Percentiles rank a stretch among this genome's conserved stretches.
Evolutionary conservation across 1,140 invertebrate genomes (phyloP).

Genomic region (Drosophila arizonae): DNA sequence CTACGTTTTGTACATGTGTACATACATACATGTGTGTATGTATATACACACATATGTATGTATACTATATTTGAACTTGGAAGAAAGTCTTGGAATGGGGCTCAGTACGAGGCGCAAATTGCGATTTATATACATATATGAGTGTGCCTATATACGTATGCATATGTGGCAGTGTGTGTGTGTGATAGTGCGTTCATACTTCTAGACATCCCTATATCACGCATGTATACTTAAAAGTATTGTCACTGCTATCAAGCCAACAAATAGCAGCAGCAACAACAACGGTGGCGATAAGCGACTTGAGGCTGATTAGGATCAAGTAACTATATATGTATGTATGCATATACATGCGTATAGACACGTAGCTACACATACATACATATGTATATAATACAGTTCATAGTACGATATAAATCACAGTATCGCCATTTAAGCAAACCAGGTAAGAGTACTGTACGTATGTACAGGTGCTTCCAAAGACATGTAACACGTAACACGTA

Average conservation of each 20-base stretch:
- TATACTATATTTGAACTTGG: no score
- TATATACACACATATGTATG: no score
- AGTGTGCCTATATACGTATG: background rate
- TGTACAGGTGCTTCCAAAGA: background rate
- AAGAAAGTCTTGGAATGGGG: no score
- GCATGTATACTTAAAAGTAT: constrained; percentile 31
- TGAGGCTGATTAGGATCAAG: constrained; percentile 45
- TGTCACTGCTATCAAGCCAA: constrained; percentile 59
- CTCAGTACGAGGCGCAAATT: no score
- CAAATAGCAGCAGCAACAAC: constrained; percentile 31
- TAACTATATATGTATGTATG: constrained; percentile 1
- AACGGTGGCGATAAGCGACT: constrained; percentile 46
- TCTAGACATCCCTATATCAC: constrained; percentile 1
- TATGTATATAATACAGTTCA: background rate
- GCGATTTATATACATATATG: no score
- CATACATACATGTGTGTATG: no score
- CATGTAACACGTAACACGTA: background rate
- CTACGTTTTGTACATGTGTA: no score
- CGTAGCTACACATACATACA: background rate
- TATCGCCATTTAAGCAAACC: no score
- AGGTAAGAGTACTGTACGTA: constrained; percentile 1
- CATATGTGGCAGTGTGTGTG: constrained; percentile 1
- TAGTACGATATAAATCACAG: constrained; percentile 35
- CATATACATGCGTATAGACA: background rate
- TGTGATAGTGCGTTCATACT: constrained; percentile 9